These are phyloP conservation scores for Archips xylosteana DNA, from an alignment of 2,888 invertebrate genomes.

Conservation along the genomic window DNA sequence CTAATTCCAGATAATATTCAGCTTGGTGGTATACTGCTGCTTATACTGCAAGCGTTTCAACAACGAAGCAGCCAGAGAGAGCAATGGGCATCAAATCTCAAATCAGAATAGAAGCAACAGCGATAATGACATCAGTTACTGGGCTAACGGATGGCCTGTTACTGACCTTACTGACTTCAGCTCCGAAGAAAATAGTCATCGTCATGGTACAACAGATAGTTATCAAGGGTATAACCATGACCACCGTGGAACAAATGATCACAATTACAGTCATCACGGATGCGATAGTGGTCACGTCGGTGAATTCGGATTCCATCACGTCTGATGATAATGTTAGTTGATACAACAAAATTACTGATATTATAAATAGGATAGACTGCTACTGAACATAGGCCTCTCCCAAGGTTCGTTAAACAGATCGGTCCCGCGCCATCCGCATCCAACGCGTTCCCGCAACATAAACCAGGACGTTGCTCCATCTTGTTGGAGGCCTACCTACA, in stretches of 20 bases:
- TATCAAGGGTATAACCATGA: neutral
- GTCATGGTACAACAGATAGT: neutral
- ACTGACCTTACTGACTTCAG: neutral
- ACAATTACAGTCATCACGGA: neutral
- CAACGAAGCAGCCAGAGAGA: slow-evolving; percentile 7
- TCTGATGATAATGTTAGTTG: neutral
- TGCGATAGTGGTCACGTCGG: neutral
- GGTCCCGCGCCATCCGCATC: too few species aligned
- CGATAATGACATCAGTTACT: slow-evolving; percentile 19
- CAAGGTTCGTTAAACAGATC: too few species aligned
- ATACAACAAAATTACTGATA: too few species aligned
- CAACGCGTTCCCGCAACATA: too few species aligned
- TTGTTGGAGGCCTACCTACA: too few species aligned
- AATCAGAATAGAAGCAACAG: slow-evolving; percentile 10
- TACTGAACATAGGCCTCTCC: too few species aligned
- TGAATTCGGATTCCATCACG: neutral
- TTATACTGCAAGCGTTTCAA: slow-evolving; percentile 15
- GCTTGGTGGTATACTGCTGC: slow-evolving; percentile 10
- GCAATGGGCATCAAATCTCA: neutral
- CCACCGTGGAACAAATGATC: neutral
- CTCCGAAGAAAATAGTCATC: neutral
- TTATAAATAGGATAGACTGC: too few species aligned
- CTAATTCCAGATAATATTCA: slow-evolving; percentile 21
- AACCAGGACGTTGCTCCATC: too few species aligned
- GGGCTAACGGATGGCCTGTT: slow-evolving; percentile 18